Base-by-base conservation (phyloP, 2,113 vertebrate genomes). In the Marcusenius ussheri region DNA sequence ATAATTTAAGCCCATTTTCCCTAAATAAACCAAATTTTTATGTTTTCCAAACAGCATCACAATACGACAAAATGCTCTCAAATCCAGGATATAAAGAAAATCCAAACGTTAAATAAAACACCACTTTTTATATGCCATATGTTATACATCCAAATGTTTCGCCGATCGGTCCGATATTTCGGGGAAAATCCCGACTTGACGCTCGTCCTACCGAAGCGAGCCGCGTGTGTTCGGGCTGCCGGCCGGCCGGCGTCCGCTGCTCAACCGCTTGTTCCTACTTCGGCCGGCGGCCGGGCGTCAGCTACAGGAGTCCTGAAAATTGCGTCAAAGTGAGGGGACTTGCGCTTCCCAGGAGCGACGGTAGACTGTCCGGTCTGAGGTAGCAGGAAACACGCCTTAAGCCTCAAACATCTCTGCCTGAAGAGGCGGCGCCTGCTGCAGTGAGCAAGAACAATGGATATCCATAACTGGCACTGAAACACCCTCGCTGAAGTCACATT, bases 311-410 rank as follows among this genome's bases (percentile, higher is more conserved):
- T 83, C 24, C 84, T 21, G 13, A 58, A 74, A 56, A 80, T 89
- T 89, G 88, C 90, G 58, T 10, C 89, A 50, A 74, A 21, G 9
- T 74, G 90, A 74, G 49, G 39, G 17, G 47, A 86, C 21, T 89
- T 88, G 74, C 74, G 74, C 74, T 80, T 80, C 31, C 35, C 31
- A n/a, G 74, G 74, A 39, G 35, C 5, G 31, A 15, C 35, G 15
- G 35, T 5, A 80, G 74, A 42, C 74, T 95, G 93, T 87, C 87
- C 89, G 93, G 92, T 95, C 94, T 94, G 95, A 94, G 95, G 95
- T 91, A 95, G 95, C 94, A 96, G 94, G 95, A 96, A 96, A 96
- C 95, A 96, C 96, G 96, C 96, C 96, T 95, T 17, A 95, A 93
- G n/a, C n/a, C 62, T 94, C 91, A 94, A 94, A 91, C 91, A 92